Evolutionary conservation across 2,888 invertebrate genomes (phyloP).

Genomic region (Cynaeus angustus): DNA sequence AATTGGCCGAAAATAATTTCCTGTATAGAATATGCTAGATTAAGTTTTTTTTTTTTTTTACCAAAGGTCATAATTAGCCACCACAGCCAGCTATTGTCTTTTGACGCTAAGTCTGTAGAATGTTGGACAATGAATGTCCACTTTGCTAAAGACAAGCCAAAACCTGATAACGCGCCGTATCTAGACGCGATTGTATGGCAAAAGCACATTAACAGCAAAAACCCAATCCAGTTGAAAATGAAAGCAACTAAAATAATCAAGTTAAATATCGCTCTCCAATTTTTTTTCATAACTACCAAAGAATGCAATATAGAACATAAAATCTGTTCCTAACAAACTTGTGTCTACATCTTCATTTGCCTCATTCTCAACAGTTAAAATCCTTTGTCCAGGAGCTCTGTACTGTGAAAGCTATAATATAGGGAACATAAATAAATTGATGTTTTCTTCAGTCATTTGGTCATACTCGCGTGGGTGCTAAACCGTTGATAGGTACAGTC

Average conservation of each 20-base stretch:
- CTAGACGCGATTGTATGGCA: constrained; percentile 95
- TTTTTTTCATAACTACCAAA: constrained; percentile 76
- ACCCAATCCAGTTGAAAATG: constrained; percentile 97
- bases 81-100: constrained; percentile 94
- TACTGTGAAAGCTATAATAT: constrained; percentile 63
- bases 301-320: constrained; percentile 95
- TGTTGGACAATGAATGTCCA: constrained; percentile 97
- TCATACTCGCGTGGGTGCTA: constrained; percentile 56
- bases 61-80: constrained; percentile 95
- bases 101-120: constrained; percentile 89
- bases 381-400: constrained; percentile 41
- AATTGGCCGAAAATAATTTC: too few relatives aligned
- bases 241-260: constrained; percentile 82
- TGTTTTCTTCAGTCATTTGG: neutral
- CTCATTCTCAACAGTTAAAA: constrained; percentile 81
- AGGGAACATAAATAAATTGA: constrained; percentile 42
- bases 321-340: constrained; percentile 91
- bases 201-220: constrained; percentile 92
- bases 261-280: neutral
- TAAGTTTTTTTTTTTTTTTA: constrained; percentile 71
- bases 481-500: constrained; percentile 68
- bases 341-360: constrained; percentile 85
- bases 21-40: too few relatives aligned
- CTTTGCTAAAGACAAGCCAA: constrained; percentile 93
- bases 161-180: constrained; percentile 94